Percentiles rank a stretch among this genome's conserved stretches.
These are phyloP conservation scores for Physocephala rufipes DNA, from an alignment of 2,888 invertebrate genomes.

Conservation along the genomic window DNA sequence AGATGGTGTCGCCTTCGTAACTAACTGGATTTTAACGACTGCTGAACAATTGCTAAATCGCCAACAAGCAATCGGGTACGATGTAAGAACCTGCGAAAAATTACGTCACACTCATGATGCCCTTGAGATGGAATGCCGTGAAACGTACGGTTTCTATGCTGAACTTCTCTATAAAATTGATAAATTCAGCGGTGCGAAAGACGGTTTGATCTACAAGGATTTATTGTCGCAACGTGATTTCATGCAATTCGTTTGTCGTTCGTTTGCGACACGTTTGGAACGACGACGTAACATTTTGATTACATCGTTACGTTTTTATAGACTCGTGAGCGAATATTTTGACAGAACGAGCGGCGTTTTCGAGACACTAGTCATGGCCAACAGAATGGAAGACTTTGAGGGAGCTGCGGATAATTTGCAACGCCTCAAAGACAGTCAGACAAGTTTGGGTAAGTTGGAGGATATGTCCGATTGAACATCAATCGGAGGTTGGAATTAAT, in stretches of 20 bases:
- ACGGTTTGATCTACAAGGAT: constrained; percentile 68
- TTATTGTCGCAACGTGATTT: constrained; percentile 79
- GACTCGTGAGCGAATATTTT: constrained; percentile 78
- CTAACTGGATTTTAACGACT: constrained; percentile 80
- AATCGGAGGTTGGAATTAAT: too few relatives aligned
- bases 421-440: constrained; percentile 72
- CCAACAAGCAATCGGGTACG: constrained; percentile 77
- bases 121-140: constrained; percentile 79
- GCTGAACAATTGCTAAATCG: constrained; percentile 79
- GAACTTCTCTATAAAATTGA: constrained; percentile 79
- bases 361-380: constrained; percentile 73
- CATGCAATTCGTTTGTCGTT: constrained; percentile 83
- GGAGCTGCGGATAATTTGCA: constrained; percentile 69
- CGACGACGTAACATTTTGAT: constrained; percentile 77
- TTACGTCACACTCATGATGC: constrained; percentile 78
- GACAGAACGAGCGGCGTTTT: constrained; percentile 75
- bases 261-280: constrained; percentile 79
- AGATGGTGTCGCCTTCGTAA: constrained; percentile 75
- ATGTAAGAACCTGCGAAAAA: constrained; percentile 77
- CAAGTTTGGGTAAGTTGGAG: constrained; percentile 68
- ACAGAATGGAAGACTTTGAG: constrained; percentile 68
- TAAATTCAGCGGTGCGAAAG: constrained; percentile 66
- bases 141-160: constrained; percentile 81
- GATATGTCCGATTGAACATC: too few relatives aligned
- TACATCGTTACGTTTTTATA: constrained; percentile 79